Percentiles rank a stretch among this genome's conserved stretches.
These are phyloP conservation scores for Pheosia gnoma DNA, from an alignment of 2,888 invertebrate genomes.

Conservation along the genomic window DNA sequence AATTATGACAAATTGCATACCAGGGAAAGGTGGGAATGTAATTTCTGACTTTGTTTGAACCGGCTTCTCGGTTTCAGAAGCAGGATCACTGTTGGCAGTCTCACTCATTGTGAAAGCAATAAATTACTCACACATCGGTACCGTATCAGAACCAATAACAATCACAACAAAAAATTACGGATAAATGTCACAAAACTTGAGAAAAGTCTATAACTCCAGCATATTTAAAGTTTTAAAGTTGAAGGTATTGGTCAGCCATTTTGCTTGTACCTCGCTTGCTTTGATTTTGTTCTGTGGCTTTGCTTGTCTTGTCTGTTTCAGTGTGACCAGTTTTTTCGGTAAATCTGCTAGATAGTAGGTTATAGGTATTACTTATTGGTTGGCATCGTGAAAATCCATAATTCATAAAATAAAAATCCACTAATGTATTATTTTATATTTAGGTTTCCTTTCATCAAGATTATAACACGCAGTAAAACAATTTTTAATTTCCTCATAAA, in stretches of 20 bases:
- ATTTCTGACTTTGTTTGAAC: conserved; percentile 55
- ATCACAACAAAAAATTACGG: conserved; percentile 9
- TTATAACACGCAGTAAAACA: too few species aligned
- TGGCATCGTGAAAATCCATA: too few species aligned
- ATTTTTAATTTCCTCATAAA: too few species aligned
- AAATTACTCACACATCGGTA: conserved; percentile 23
- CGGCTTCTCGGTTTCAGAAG: conserved; percentile 69
- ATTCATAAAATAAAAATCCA: too few species aligned
- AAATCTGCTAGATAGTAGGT: too few species aligned
- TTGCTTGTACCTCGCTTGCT: conserved; percentile 16
- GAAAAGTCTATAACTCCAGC: background rate
- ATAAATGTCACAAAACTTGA: background rate
- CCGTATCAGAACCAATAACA: conserved; percentile 3
- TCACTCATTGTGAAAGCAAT: conserved; percentile 63
- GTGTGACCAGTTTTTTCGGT: too few species aligned
- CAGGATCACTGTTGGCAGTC: conserved; percentile 55
- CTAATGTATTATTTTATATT: too few species aligned
- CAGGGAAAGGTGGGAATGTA: conserved; percentile 76
- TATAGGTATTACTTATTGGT: too few species aligned
- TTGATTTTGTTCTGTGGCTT: too few species aligned
- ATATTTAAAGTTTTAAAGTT: background rate
- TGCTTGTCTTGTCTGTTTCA: too few species aligned
- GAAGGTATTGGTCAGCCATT: conserved; percentile 32
- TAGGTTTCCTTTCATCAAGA: too few species aligned
- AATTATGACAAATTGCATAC: conserved; percentile 39